phyloP scores from a whole-genome alignment of 1,140 invertebrate genomes.

The Diorhabda sublineata region DNA sequence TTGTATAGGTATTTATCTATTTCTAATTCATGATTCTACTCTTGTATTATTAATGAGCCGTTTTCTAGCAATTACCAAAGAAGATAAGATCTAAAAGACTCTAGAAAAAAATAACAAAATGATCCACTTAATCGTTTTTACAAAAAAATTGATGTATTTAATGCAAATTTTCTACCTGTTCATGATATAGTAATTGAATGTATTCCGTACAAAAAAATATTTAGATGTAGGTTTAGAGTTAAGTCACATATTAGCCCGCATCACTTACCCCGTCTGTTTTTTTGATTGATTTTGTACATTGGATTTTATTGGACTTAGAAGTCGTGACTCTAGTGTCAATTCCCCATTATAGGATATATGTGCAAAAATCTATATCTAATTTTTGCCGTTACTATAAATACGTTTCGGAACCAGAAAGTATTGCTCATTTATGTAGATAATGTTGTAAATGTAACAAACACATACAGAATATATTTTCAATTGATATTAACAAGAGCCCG shows the following conservation, averaged over 20 bases:
- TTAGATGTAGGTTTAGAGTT: conserved; percentile 10
- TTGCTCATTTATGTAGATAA: conserved; percentile 41
- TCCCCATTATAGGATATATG: conserved; percentile 33
- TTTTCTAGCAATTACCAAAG: too few species aligned
- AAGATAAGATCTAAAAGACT: too few species aligned
- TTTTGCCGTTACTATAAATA: conserved; percentile 41
- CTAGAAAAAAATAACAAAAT: too few species aligned
- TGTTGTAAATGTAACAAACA: conserved; percentile 8
- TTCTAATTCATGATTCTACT: too few species aligned
- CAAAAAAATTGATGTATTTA: too few species aligned
- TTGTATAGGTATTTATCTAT: too few species aligned
- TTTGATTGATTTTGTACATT: conserved; percentile 30
- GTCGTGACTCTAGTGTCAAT: conserved; percentile 37
- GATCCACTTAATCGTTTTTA: too few species aligned
- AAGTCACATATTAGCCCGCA: conserved; percentile 35
- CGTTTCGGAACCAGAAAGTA: conserved; percentile 39
- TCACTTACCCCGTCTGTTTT: conserved; percentile 33
- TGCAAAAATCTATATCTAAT: conserved; percentile 32
- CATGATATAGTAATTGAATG: not conserved
- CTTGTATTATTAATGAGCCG: too few species aligned
- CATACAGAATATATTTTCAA: too few species aligned
- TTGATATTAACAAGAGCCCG: too few species aligned
- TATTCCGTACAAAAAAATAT: not conserved
- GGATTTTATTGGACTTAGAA: conserved; percentile 43
- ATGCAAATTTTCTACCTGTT: too few species aligned